These are phyloP conservation scores for Rhabditoides inermis DNA, from an alignment of 2,888 invertebrate genomes.

Conservation along the genomic window DNA sequence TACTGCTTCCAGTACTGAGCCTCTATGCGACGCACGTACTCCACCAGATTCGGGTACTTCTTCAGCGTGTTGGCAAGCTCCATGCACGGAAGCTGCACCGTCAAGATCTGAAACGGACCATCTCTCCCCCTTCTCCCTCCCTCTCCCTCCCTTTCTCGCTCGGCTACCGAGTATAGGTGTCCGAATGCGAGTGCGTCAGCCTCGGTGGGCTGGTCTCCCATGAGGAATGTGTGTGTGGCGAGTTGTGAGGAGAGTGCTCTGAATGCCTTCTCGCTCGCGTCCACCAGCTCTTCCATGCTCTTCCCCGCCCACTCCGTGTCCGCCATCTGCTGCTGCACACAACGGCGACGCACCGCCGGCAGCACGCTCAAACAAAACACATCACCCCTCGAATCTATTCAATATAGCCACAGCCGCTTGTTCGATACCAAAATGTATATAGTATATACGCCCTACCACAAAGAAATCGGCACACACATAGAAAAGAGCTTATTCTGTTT, in stretches of 20 bases:
- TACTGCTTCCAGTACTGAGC: constrained; percentile 36
- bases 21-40: constrained; percentile 75
- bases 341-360: no score
- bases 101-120: no score
- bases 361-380: no score
- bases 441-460: background rate
- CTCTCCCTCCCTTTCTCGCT: no score
- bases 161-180: constrained; percentile 86
- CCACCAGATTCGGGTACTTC: constrained; percentile 69
- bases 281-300: constrained; percentile 55
- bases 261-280: constrained; percentile 74
- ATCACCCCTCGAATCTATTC: constrained; percentile 14
- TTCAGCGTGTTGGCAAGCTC: constrained; percentile 73
- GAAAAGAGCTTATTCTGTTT: background rate
- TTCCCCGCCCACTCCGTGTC: constrained; percentile 27
- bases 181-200: constrained; percentile 87
- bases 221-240: constrained; percentile 71
- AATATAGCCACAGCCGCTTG: constrained; percentile 15
- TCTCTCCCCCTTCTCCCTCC: no score
- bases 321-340: constrained; percentile 13
- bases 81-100: constrained; percentile 72
- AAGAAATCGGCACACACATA: background rate
- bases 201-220: constrained; percentile 68
- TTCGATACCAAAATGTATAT: background rate
- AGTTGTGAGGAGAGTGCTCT: constrained; percentile 76